A percentile compares a stretch with the other conserved stretches of the same genome.
Evolutionary conservation across 2,113 vertebrate genomes (phyloP).

Genomic region (Rhinogobius similis): DNA sequence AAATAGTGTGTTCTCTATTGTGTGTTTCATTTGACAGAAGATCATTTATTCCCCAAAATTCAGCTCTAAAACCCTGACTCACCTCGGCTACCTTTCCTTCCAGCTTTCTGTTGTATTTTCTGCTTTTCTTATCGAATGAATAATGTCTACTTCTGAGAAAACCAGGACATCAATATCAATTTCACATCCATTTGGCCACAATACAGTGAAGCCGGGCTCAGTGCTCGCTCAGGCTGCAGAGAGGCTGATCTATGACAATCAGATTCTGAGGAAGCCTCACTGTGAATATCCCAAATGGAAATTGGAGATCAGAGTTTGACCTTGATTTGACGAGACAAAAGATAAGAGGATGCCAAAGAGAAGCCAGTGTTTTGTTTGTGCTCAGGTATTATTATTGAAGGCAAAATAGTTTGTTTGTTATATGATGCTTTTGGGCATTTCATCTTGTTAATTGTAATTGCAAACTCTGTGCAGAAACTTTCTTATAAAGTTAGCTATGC

Average conservation of each 20-base stretch:
- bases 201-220: conserved; percentile 26
- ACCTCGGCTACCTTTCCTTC: conserved; percentile 13
- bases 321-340: conserved; percentile 11
- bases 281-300: conserved; percentile 22
- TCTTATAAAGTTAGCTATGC: no score
- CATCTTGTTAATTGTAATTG: no score
- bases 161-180: conserved; percentile 61
- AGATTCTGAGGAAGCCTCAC: conserved; percentile 31
- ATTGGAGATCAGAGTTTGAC: conserved; percentile 20
- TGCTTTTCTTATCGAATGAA: conserved; percentile 45
- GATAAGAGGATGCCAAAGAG: conserved; percentile 2
- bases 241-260: conserved; percentile 55
- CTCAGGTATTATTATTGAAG: conserved; percentile 20
- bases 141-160: conserved; percentile 38
- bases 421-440: neutral
- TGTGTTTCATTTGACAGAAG: neutral
- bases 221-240: conserved; percentile 33
- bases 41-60: neutral
- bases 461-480: no score
- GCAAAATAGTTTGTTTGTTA: neutral
- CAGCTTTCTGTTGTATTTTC: conserved; percentile 24
- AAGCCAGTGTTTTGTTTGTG: neutral
- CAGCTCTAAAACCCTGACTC: neutral
- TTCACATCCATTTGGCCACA: conserved; percentile 51
- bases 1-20: neutral